Evolutionary conservation across 2,888 invertebrate genomes (phyloP).

Genomic region (Pseudococcus jackbeardsleyi): DNA sequence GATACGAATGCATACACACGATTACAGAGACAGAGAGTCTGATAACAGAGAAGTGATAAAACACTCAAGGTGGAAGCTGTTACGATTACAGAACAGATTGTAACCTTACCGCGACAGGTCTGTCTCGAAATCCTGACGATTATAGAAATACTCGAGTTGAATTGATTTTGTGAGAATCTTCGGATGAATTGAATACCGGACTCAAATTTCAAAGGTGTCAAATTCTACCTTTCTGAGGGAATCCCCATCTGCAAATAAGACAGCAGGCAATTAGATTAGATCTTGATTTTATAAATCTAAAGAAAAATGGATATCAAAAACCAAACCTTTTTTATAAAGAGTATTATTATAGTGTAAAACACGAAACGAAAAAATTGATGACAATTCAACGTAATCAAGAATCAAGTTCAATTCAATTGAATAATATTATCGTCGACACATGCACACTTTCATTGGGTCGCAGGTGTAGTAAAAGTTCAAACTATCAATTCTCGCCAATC

Average conservation of each 20-base stretch:
- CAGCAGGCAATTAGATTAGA: not conserved
- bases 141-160: not conserved
- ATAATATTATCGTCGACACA: not conserved
- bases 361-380: not conserved
- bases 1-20: not conserved
- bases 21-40: not conserved
- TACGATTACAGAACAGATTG: not conserved
- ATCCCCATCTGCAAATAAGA: not conserved
- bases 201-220: not conserved
- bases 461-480: conserved; percentile 12
- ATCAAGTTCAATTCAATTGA: not conserved
- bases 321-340: not conserved
- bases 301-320: not conserved
- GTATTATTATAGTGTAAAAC: not conserved
- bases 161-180: not conserved
- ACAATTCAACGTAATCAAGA: not conserved
- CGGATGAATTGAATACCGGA: not conserved
- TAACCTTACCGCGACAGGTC: not conserved
- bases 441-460: not conserved
- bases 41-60: not conserved
- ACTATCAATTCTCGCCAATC: not conserved
- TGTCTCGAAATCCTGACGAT: not conserved
- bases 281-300: not conserved
- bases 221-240: not conserved
- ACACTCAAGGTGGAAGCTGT: not conserved